Evolutionary conservation across 1,140 invertebrate genomes (phyloP), one percentile per base, ranked within the genome.

Genomic region (Pseudomyrmex flavicornis): DNA sequence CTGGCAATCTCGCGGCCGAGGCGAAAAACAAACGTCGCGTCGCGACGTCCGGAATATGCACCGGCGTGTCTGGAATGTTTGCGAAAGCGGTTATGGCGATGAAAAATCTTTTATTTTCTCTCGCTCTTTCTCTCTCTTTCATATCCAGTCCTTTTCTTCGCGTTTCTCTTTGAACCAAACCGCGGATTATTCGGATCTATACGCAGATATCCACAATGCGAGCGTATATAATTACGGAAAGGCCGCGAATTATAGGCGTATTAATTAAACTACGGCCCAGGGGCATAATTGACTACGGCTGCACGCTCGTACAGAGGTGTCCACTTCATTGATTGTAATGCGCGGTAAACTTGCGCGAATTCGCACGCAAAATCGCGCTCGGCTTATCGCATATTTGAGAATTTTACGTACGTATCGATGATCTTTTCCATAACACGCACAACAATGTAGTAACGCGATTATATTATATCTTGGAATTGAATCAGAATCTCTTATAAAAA

Each of bases 291-390:
- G 85, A 83, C 58, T 80, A 61, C 35, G 50, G 52, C 63, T 35
- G 35, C 3, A 22, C 22, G 84, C 56, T 77, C 35, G 54, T 52
- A 44, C 62, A 48, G 79, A 87, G 88, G 84, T 85, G 87, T 85
- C 83, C 87, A 90, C 76, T 88, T 88, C 85, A 87, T 88, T 88
- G 87, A 90, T 90, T 87, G 63, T 72, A 85, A 83, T 66, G 80
- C 62, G 22, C 76, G 69, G 86, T 86, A 85, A 87, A 89, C 82
- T 86, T 69, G 58, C 80, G 72, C 72, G 74, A n/a, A 61, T 85
- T 82, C 61, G 75, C 69, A 83, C 61, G 75, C 69, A 83, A 82
- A 74, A 50, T 52, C 44, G 56, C 35, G 54, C 13, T 15, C 54
- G n/a, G 15, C 9, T n/a, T 84, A 69, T 69, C 56, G 75, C 17